Conservation (phyloP, 2,797 vertebrate species). For the Anniella stebbinsi region DNA sequence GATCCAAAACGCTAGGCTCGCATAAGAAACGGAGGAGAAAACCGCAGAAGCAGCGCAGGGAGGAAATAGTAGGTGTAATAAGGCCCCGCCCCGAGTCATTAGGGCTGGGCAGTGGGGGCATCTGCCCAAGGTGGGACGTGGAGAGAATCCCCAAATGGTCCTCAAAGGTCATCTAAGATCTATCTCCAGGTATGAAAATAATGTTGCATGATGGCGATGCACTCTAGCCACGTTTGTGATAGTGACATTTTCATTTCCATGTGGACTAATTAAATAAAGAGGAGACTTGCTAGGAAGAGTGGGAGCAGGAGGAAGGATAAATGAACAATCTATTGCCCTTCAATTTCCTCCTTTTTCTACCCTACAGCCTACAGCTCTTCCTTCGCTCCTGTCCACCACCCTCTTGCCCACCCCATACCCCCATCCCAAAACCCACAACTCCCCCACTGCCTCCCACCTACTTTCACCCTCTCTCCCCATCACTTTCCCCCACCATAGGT, state of each 20-base stretch:
- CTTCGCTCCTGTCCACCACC: not conserved
- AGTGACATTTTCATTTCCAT: not conserved
- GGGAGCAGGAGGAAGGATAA: not conserved
- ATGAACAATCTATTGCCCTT: not conserved
- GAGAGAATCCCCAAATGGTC: not conserved
- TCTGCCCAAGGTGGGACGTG: not conserved
- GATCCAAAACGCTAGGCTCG: too few species aligned
- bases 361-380: not conserved
- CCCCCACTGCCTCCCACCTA: not conserved
- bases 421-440: not conserved
- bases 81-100: too few species aligned
- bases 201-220: not conserved
- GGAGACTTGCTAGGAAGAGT: not conserved
- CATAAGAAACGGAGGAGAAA: too few species aligned
- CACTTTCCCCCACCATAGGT: not conserved
- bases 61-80: too few species aligned
- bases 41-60: too few species aligned
- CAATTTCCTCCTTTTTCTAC: not conserved
- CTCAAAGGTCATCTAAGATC: not conserved
- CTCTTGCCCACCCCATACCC: not conserved
- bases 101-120: not conserved
- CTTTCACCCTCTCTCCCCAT: not conserved
- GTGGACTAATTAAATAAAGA: not conserved
- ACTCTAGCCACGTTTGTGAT: too few species aligned
- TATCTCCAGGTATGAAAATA: not conserved